phyloP scores from a whole-genome alignment of 2,888 invertebrate species.

The Drosophila trichaetosa region DNA sequence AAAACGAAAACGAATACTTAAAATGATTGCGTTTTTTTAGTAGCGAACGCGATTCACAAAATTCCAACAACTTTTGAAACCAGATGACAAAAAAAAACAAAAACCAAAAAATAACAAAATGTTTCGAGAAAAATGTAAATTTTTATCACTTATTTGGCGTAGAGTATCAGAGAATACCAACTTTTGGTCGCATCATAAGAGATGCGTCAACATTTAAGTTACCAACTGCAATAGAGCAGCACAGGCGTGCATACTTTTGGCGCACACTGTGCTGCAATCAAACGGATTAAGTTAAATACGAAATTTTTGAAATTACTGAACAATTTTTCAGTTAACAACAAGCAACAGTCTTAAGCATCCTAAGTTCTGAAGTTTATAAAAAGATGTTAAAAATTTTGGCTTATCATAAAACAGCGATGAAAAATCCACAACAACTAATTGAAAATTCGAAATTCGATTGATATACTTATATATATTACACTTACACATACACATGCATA shows the following conservation, averaged over 20 bases:
- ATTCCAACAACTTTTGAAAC: conserved; percentile 61
- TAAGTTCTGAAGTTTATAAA: conserved; percentile 63
- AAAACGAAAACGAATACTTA: conserved; percentile 50
- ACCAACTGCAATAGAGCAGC: conserved; percentile 79
- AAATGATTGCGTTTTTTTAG: conserved; percentile 84
- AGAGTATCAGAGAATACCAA: conserved; percentile 50
- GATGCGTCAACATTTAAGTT: conserved; percentile 53
- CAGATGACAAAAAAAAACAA: conserved; percentile 34
- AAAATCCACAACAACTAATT: conserved; percentile 30
- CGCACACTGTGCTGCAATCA: conserved; percentile 61
- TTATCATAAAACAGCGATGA: conserved; percentile 58
- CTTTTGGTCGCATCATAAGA: conserved; percentile 28
- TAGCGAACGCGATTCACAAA: conserved; percentile 83
- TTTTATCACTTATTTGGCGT: conserved; percentile 84
- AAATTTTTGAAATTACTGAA: conserved; percentile 53
- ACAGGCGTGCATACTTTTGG: conserved; percentile 65
- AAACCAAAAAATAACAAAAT: conserved; percentile 33
- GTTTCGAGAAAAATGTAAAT: conserved; percentile 58
- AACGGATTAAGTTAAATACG: conserved; percentile 64
- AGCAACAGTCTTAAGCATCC: conserved; percentile 72
- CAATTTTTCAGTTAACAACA: conserved; percentile 48
- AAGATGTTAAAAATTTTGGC: conserved; percentile 70
- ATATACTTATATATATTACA: conserved; percentile 73
- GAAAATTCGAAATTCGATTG: conserved; percentile 80
- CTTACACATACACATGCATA: conserved; percentile 33